phyloP scores from a whole-genome alignment of 1,140 invertebrate species.

The Cydia strobilella region DNA sequence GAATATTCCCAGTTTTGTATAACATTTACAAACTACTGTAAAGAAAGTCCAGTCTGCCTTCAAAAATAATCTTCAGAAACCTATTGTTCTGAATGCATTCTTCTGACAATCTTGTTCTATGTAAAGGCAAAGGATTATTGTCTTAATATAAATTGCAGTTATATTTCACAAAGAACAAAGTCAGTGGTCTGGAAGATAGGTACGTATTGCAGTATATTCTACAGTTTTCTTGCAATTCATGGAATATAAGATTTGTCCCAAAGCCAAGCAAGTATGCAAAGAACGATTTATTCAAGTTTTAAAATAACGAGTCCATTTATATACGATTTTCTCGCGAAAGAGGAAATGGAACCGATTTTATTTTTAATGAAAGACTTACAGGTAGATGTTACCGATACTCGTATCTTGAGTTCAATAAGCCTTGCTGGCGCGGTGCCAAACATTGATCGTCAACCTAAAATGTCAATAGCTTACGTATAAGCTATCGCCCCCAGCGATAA shows the following conservation, averaged over 20 bases:
- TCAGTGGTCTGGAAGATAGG: neutral
- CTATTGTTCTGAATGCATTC: neutral
- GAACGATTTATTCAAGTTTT: neutral
- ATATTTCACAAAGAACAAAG: neutral
- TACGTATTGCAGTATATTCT: neutral
- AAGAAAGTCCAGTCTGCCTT: neutral
- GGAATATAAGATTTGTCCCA: neutral
- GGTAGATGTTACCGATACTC: slow-evolving; percentile 16
- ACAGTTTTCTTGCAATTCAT: neutral
- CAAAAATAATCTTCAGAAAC: neutral
- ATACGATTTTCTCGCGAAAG: neutral
- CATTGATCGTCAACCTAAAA: slow-evolving; percentile 51
- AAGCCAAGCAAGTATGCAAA: neutral
- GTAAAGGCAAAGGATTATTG: neutral
- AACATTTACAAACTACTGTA: neutral
- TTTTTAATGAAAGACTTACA: slow-evolving; percentile 25
- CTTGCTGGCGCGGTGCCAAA: slow-evolving; percentile 50
- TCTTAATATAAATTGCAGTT: neutral
- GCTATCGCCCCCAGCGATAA: slow-evolving; percentile 34
- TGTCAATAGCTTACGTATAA: slow-evolving; percentile 53
- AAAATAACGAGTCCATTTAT: neutral
- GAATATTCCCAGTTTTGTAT: neutral
- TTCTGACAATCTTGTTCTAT: slow-evolving; percentile 1
- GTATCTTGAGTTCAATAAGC: neutral
- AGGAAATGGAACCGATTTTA: neutral